phyloP scores from a whole-genome alignment of 2,113 vertebrate species.

The Sitta europaea region DNA sequence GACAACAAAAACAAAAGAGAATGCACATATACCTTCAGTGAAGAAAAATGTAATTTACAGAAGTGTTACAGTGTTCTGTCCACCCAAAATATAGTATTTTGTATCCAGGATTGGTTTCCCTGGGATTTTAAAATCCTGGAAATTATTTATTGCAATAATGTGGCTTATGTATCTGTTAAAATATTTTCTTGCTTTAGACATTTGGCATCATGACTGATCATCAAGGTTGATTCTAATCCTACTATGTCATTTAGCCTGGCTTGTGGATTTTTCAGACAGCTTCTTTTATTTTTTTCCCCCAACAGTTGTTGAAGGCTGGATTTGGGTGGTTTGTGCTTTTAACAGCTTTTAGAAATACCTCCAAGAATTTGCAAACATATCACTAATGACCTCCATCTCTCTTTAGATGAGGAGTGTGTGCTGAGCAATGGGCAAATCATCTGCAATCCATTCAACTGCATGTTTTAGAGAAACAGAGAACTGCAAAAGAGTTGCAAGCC shows the following conservation, averaged over 20 bases:
- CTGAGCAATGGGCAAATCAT: neutral
- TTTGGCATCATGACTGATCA: neutral
- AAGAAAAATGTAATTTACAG: neutral
- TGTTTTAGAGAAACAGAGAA: neutral
- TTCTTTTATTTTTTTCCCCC: neutral
- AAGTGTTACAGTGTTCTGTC: neutral
- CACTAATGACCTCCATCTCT: neutral
- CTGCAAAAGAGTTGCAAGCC: neutral
- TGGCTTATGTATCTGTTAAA: neutral
- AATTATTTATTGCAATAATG: neutral
- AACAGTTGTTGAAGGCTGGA: neutral
- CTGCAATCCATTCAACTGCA: neutral
- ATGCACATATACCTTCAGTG: neutral
- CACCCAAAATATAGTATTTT: neutral
- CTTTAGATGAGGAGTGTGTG: neutral
- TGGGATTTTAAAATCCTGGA: neutral
- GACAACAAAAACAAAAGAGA: no score
- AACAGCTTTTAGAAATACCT: slow-evolving; percentile 3
- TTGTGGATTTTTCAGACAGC: neutral
- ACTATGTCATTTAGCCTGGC: neutral
- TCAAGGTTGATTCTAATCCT: neutral
- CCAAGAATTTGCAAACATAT: neutral
- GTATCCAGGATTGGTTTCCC: neutral
- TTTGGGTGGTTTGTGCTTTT: neutral
- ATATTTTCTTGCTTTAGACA: neutral